Evolutionary conservation across 1,140 invertebrate species (phyloP).

Genomic region (Aphidius ervi): DNA sequence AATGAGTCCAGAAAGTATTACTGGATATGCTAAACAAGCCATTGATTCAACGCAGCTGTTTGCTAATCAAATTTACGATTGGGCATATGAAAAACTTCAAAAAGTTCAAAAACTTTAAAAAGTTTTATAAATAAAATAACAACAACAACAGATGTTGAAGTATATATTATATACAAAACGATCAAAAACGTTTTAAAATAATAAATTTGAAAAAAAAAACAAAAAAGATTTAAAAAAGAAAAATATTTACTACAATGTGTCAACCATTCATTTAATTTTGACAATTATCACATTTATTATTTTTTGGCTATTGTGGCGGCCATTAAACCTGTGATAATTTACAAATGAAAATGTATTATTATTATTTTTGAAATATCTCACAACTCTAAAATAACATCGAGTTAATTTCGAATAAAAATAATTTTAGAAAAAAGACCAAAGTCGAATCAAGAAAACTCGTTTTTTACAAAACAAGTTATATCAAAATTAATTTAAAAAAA

Average conservation of each 20-base stretch:
- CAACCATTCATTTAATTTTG: slow-evolving; percentile 40
- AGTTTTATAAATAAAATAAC: slow-evolving; percentile 18
- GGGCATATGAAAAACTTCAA: slow-evolving; percentile 70
- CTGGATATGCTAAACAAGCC: slow-evolving; percentile 60
- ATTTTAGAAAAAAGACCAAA: no score
- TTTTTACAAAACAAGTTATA: no score
- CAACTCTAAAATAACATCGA: no score
- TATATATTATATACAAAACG: slow-evolving; percentile 2
- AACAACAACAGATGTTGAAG: slow-evolving; percentile 14
- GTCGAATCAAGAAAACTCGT: no score
- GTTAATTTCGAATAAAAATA: no score
- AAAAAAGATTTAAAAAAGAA: slow-evolving; percentile 13
- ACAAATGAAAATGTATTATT: neutral
- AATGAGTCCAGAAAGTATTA: slow-evolving; percentile 69
- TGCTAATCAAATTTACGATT: slow-evolving; percentile 64
- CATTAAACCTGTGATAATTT: slow-evolving; percentile 51
- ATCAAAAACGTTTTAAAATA: slow-evolving; percentile 5
- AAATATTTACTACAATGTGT: slow-evolving; percentile 23
- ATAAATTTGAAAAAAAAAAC: slow-evolving; percentile 18
- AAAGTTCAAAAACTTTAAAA: slow-evolving; percentile 63
- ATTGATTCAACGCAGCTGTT: slow-evolving; percentile 62
- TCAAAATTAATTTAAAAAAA: no score
- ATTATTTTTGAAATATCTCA: no score
- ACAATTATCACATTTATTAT: slow-evolving; percentile 29
- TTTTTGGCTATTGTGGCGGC: slow-evolving; percentile 30